Conservation (phyloP, 2,888 invertebrate species). For the Cerastoderma edule region DNA sequence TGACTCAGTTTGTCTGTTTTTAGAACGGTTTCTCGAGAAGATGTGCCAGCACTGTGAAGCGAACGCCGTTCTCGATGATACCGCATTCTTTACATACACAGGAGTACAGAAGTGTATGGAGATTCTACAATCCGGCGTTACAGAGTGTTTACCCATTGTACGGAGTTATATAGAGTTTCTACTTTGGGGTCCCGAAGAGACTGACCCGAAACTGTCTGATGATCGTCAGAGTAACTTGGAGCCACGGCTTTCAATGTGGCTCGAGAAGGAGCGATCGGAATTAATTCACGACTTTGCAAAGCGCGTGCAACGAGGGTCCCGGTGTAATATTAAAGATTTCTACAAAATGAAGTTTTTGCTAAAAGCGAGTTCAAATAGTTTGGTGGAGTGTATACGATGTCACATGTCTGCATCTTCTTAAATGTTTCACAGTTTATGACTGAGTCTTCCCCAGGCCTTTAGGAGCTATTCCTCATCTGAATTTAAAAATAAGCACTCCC, state of each 20-base stretch:
- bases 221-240: conserved; percentile 66
- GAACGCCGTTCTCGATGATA: conserved; percentile 52
- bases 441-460: not conserved
- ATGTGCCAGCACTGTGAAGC: conserved; percentile 61
- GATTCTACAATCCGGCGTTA: conserved; percentile 67
- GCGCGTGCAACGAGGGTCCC: conserved; percentile 58
- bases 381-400: conserved; percentile 73
- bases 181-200: conserved; percentile 75
- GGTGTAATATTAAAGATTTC: conserved; percentile 72
- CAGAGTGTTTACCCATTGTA: conserved; percentile 74
- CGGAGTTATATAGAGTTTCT: conserved; percentile 76
- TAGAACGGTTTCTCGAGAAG: conserved; percentile 71
- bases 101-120: conserved; percentile 68
- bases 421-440: not conserved
- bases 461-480: not conserved
- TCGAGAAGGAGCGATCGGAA: conserved; percentile 73
- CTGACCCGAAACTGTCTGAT: conserved; percentile 49
- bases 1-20: conserved; percentile 73
- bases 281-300: conserved; percentile 72
- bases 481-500: not conserved
- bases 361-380: conserved; percentile 75
- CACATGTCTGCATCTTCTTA: conserved; percentile 33
- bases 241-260: conserved; percentile 75
- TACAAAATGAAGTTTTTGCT: conserved; percentile 79
- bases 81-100: conserved; percentile 56